Evolutionary conservation across 2,888 invertebrate genomes (phyloP).

Genomic region (Chirona hameri): DNA sequence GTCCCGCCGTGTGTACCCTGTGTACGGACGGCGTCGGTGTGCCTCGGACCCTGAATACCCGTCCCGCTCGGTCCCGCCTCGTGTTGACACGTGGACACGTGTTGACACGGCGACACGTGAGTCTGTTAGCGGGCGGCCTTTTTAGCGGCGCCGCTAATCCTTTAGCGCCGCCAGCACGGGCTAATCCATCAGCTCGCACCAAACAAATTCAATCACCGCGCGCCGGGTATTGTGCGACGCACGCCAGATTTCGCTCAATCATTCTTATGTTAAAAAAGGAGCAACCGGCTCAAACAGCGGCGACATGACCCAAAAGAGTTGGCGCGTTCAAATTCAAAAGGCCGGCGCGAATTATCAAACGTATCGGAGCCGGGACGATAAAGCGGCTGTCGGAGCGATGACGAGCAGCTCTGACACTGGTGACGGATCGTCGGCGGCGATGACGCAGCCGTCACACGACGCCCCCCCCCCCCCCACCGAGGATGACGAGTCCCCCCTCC

Average conservation of each 20-base stretch:
- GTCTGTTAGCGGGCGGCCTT: background rate
- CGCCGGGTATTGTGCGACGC: background rate
- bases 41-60: background rate
- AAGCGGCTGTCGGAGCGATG: background rate
- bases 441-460: background rate
- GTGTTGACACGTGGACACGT: background rate
- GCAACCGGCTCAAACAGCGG: background rate
- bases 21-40: too few relatives aligned
- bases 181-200: slow-evolving; percentile 13
- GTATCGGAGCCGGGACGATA: background rate
- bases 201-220: slow-evolving; percentile 24
- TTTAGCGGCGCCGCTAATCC: slow-evolving; percentile 24
- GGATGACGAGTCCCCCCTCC: too few relatives aligned
- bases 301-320: slow-evolving; percentile 28
- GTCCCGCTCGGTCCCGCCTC: too few relatives aligned
- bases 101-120: slow-evolving; percentile 4
- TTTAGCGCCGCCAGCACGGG: background rate
- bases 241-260: slow-evolving; percentile 24
- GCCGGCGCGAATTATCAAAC: slow-evolving; percentile 2
- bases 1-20: too few relatives aligned
- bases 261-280: slow-evolving; percentile 24
- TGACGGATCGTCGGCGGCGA: background rate
- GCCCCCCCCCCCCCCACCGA: too few relatives aligned
- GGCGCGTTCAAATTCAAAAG: slow-evolving; percentile 27
- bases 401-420: background rate